Percentiles rank a stretch among this genome's conserved stretches.
These are phyloP conservation scores for Tridacna crocea DNA, from an alignment of 2,888 invertebrate species.

Conservation along the genomic window DNA sequence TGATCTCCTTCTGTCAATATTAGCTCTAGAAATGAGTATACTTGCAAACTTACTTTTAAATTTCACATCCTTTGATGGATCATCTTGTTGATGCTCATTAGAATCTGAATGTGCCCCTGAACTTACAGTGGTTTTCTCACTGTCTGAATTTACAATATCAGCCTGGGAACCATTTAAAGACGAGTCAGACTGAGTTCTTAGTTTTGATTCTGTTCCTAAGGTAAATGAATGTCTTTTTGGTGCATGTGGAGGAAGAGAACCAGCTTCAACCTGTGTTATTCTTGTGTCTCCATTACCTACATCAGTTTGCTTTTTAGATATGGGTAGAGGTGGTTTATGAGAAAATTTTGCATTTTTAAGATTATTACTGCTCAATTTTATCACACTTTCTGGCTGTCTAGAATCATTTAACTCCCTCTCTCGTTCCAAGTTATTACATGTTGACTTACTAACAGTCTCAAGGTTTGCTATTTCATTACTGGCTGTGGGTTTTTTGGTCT, in stretches of 20 bases:
- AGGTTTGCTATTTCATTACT: background rate
- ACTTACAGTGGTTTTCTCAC: background rate
- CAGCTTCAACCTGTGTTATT: constrained; percentile 18
- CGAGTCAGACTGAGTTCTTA: background rate
- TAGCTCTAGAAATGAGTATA: constrained; percentile 50
- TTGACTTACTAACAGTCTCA: background rate
- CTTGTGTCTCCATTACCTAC: background rate
- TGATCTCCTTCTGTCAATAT: constrained; percentile 42
- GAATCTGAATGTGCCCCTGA: background rate
- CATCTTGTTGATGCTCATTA: background rate
- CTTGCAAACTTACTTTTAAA: constrained; percentile 35
- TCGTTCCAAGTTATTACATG: background rate
- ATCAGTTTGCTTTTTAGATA: background rate
- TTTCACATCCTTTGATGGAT: constrained; percentile 19
- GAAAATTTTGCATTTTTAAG: background rate
- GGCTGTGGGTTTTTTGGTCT: background rate
- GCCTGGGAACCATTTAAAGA: background rate
- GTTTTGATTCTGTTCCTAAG: constrained; percentile 6
- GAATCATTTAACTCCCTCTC: background rate
- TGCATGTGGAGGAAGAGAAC: constrained; percentile 17
- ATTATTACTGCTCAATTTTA: background rate
- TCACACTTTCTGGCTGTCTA: background rate
- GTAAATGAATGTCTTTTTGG: constrained; percentile 29
- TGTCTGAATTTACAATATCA: background rate
- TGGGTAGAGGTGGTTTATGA: constrained; percentile 3